Conservation (phyloP, 2,797 vertebrate genomes). For the Chrysocyon brachyurus region DNA sequence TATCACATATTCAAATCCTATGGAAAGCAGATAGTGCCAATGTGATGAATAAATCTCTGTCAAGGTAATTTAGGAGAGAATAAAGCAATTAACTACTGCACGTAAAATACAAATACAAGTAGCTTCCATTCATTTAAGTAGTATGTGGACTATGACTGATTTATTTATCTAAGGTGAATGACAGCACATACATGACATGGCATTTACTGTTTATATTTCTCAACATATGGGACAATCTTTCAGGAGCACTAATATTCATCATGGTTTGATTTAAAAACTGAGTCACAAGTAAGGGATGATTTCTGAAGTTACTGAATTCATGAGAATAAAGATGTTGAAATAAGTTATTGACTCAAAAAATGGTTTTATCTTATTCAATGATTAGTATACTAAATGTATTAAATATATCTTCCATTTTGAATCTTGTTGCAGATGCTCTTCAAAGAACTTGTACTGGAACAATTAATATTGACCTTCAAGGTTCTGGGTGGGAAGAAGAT, state of each 20-base stretch:
- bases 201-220: background rate
- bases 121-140: background rate
- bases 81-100: background rate
- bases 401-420: slow-evolving; percentile 39
- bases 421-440: slow-evolving; percentile 89
- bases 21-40: background rate
- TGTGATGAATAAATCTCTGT: background rate
- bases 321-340: background rate
- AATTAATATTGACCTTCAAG: slow-evolving; percentile 79
- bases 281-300: background rate
- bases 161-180: background rate
- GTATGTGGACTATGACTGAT: background rate
- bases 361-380: background rate
- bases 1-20: background rate
- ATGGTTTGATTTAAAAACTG: background rate
- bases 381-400: background rate
- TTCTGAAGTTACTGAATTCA: background rate
- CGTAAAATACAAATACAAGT: background rate
- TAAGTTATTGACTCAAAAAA: background rate
- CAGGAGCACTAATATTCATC: background rate
- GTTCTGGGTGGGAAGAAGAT: fast-evolving
- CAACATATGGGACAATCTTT: background rate
- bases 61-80: background rate
- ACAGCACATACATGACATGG: background rate
- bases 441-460: slow-evolving; percentile 94